Conservation (phyloP, 2,888 invertebrate species). For the Meteorus cinctellus region DNA sequence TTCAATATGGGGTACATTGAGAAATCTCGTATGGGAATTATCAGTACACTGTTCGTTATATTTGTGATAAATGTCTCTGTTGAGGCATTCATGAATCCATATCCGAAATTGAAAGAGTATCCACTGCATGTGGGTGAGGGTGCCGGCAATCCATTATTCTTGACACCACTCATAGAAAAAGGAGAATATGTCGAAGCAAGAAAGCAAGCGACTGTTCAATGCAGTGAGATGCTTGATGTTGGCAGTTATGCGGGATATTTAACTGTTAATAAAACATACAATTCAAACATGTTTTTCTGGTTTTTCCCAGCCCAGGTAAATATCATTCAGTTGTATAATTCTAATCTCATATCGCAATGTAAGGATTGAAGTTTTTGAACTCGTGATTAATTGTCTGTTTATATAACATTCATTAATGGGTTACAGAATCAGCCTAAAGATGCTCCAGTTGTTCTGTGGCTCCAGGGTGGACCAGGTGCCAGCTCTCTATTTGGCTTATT, state of each 20-base stretch:
- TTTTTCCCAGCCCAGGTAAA: slow-evolving; percentile 84
- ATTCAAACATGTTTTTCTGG: slow-evolving; percentile 94
- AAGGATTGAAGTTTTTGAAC: no score
- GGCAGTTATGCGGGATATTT: slow-evolving; percentile 87
- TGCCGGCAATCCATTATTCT: slow-evolving; percentile 80
- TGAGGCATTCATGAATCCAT: slow-evolving; percentile 53
- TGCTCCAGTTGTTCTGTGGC: slow-evolving; percentile 87
- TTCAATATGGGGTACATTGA: neutral
- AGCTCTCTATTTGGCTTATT: slow-evolving; percentile 87
- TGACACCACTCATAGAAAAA: slow-evolving; percentile 83
- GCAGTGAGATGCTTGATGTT: slow-evolving; percentile 77
- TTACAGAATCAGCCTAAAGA: slow-evolving; percentile 73
- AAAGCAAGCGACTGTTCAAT: slow-evolving; percentile 75
- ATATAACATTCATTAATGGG: neutral
- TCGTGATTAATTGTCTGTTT: no score
- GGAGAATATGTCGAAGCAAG: slow-evolving; percentile 82
- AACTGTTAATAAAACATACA: slow-evolving; percentile 84
- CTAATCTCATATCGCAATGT: neutral
- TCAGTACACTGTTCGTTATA: neutral
- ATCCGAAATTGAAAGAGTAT: slow-evolving; percentile 63
- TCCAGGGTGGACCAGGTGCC: slow-evolving; percentile 91
- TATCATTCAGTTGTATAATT: neutral
- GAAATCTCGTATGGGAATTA: neutral
- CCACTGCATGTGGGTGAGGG: slow-evolving; percentile 64
- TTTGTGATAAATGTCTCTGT: neutral